A percentile compares a stretch with the other conserved stretches of the same genome.
Evolutionary conservation across 2,113 vertebrate species (phyloP).

Genomic region (Galbula dea): DNA sequence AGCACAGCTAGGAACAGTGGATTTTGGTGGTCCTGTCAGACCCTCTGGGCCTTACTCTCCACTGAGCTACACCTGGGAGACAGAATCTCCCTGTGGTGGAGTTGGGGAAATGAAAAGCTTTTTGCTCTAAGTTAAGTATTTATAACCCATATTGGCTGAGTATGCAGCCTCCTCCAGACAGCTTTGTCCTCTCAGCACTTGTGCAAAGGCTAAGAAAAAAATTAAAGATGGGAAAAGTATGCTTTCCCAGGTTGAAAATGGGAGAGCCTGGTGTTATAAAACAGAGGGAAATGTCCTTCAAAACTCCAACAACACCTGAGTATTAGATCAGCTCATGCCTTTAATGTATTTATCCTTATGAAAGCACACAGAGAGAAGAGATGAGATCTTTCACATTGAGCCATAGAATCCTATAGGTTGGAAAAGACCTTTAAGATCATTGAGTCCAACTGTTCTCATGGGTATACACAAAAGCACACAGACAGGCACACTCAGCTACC

Average conservation of each 20-base stretch:
- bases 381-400: background rate
- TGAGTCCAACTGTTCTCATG: too few relatives aligned
- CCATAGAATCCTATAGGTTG: too few relatives aligned
- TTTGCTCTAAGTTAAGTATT: conserved; percentile 22
- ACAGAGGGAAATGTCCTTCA: background rate
- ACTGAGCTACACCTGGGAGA: background rate
- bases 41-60: background rate
- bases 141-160: background rate
- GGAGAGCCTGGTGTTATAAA: accelerated
- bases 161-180: background rate
- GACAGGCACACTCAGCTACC: background rate
- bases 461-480: background rate
- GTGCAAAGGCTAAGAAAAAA: conserved; percentile 22
- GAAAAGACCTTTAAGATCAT: too few relatives aligned
- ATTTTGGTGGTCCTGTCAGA: background rate
- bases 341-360: background rate
- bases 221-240: background rate
- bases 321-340: background rate
- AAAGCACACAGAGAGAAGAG: background rate
- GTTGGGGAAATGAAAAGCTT: background rate
- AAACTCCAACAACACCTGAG: background rate
- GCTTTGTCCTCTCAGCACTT: conserved; percentile 23
- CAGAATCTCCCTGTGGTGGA: background rate
- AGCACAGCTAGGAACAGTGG: background rate
- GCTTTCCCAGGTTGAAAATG: background rate